Conservation (phyloP, 2,113 vertebrate species). For the Syrrhaptes paradoxus region DNA sequence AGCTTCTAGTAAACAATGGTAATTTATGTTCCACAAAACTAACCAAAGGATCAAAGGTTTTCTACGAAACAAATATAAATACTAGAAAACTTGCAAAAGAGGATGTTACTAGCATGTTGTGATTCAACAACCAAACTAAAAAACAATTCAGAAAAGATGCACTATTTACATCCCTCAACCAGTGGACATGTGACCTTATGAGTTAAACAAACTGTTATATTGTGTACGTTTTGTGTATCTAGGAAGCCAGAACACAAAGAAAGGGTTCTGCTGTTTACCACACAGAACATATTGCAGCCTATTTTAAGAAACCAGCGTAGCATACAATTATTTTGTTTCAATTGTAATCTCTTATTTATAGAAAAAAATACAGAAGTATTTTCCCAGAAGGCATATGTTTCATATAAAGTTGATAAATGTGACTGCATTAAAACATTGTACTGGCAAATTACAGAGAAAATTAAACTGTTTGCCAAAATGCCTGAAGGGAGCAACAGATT, state of each 20-base stretch:
- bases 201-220: not conserved
- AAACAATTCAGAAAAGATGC: not conserved
- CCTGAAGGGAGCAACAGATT: conserved; percentile 11
- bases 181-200: not conserved
- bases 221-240: not conserved
- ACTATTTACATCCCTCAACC: not conserved
- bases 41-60: not conserved
- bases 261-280: not conserved
- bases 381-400: not conserved
- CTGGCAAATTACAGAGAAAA: conserved; percentile 38
- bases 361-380: not conserved
- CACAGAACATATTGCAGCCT: not conserved
- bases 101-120: not conserved
- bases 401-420: conserved; percentile 35
- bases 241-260: not conserved
- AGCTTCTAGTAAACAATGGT: not conserved
- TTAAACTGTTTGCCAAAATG: not conserved
- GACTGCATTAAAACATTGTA: not conserved
- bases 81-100: not conserved
- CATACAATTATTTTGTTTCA: not conserved
- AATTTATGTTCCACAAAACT: not conserved
- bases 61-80: not conserved
- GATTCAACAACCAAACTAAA: not conserved
- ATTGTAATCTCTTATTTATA: not conserved
- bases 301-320: conserved; percentile 1